phyloP scores from a whole-genome alignment of 2,113 vertebrate species.

The Psammodynastes pulverulentus region DNA sequence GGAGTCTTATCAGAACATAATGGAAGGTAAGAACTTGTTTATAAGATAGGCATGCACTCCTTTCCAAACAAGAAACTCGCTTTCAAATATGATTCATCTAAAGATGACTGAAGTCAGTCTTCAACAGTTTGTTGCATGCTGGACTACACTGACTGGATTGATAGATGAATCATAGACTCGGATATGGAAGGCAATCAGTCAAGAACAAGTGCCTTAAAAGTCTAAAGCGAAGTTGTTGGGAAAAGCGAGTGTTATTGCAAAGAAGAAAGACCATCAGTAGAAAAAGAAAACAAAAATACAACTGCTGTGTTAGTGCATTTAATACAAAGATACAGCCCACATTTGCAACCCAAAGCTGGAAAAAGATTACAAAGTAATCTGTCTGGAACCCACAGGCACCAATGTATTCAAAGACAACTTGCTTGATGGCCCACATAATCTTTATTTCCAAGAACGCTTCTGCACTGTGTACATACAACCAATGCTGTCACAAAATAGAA shows the following conservation, averaged over 20 bases:
- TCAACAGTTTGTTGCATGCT: neutral
- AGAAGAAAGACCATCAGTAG: neutral
- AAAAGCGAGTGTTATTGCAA: neutral
- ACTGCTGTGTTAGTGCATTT: neutral
- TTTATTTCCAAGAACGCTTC: neutral
- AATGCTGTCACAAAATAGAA: neutral
- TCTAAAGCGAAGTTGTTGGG: neutral
- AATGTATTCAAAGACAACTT: neutral
- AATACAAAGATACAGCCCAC: neutral
- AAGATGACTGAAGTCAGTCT: neutral
- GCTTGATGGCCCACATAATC: neutral
- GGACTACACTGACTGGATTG: neutral
- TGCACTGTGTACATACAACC: neutral
- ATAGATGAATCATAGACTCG: neutral
- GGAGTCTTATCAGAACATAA: fast-evolving
- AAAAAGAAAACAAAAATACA: neutral
- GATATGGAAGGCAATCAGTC: neutral
- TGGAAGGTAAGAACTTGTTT: neutral
- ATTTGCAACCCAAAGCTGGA: neutral
- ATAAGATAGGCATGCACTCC: neutral
- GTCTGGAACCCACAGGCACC: neutral
- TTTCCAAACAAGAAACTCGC: neutral
- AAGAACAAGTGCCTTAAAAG: neutral
- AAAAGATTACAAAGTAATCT: neutral
- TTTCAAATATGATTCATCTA: neutral